These are phyloP conservation scores for Psittacara wagleri DNA, from an alignment of 2,113 vertebrate species.

Conservation along the genomic window DNA sequence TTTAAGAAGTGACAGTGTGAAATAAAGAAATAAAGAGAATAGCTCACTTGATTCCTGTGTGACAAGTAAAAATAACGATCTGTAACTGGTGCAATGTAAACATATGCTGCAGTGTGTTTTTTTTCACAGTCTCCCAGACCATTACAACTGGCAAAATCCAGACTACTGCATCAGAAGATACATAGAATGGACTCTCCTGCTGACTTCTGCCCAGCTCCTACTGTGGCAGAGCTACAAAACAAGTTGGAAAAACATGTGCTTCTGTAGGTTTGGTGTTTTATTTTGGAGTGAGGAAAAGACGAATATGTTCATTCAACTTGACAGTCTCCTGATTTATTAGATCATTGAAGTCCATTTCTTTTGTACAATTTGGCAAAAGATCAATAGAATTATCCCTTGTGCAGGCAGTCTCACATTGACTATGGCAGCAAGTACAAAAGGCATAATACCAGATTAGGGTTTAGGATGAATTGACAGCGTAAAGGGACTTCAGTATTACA, in stretches of 20 bases:
- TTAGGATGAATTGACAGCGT: background rate
- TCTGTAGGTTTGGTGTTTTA: background rate
- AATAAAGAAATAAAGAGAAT: background rate
- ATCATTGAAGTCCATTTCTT: constrained; percentile 56
- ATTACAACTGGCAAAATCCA: background rate
- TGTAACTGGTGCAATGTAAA: background rate
- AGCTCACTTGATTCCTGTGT: background rate
- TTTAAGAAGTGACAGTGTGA: background rate
- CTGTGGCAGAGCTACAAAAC: constrained; percentile 27
- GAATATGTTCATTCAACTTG: constrained; percentile 68
- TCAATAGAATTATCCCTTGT: constrained; percentile 56
- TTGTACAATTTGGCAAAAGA: constrained; percentile 74
- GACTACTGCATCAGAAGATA: background rate
- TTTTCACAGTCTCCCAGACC: background rate
- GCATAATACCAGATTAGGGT: constrained; percentile 11
- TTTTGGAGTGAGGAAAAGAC: constrained; percentile 33
- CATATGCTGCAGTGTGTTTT: background rate
- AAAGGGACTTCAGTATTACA: constrained; percentile 29
- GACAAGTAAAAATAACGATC: constrained; percentile 5
- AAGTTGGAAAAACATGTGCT: constrained; percentile 37
- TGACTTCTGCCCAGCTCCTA: background rate
- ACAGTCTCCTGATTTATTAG: constrained; percentile 77
- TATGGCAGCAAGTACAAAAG: constrained; percentile 43
- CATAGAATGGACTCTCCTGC: background rate
- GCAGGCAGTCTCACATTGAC: constrained; percentile 21